Conservation (phyloP, 2,797 vertebrate species). For the Protonibea diacanthus region DNA sequence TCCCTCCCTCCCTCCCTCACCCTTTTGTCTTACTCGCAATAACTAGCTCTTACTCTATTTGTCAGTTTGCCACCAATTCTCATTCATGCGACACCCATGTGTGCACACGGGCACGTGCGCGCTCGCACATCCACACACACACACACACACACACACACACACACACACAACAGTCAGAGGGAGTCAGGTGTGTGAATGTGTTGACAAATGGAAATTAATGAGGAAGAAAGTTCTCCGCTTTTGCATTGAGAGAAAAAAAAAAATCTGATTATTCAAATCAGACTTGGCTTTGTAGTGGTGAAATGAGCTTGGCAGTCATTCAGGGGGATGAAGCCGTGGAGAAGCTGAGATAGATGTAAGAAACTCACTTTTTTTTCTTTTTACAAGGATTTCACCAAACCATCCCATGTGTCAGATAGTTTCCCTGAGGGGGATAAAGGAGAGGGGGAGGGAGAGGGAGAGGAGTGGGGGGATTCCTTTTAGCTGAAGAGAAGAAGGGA, state of each 20-base stretch:
- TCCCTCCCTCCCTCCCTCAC: constrained; percentile 7
- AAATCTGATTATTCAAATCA: constrained; percentile 65
- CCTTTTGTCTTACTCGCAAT: constrained; percentile 11
- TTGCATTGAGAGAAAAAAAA: constrained; percentile 19
- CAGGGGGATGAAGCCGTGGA: constrained; percentile 37
- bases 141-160: constrained; percentile 30
- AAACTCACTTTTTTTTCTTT: constrained; percentile 17
- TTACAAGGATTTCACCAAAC: constrained; percentile 43
- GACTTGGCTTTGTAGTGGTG: constrained; percentile 54
- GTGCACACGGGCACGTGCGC: background rate
- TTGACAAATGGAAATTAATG: constrained; percentile 77
- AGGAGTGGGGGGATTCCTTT: constrained; percentile 31
- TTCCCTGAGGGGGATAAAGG: constrained; percentile 44
- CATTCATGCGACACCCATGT: constrained; percentile 22
- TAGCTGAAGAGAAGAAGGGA: constrained; percentile 51
- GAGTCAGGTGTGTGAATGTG: constrained; percentile 61
- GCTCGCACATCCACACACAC: constrained; percentile 6
- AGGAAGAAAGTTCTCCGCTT: constrained; percentile 45
- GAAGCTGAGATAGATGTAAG: constrained; percentile 42
- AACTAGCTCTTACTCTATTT: constrained; percentile 13
- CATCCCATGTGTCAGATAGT: constrained; percentile 54
- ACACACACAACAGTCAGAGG: constrained; percentile 15
- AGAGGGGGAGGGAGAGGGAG: background rate
- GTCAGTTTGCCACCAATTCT: constrained; percentile 24
- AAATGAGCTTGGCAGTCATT: constrained; percentile 63